These are phyloP conservation scores for Zaprionus davidi DNA, from an alignment of 1,140 invertebrate species.

Conservation along the genomic window DNA sequence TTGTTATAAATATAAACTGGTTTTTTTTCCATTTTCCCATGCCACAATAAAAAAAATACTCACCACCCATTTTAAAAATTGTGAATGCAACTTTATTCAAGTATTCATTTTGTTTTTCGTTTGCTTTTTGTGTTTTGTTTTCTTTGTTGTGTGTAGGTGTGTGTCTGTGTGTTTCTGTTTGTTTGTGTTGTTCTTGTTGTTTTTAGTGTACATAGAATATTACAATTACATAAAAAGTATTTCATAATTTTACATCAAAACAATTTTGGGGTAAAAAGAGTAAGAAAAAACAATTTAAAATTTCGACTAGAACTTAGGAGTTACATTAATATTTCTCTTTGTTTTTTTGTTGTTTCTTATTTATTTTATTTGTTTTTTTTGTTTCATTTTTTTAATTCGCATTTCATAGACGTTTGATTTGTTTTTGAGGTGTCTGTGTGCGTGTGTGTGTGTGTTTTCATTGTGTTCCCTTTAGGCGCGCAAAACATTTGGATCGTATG, in stretches of 20 bases:
- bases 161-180: conserved; percentile 39
- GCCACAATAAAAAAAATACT: not conserved
- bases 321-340: conserved; percentile 49
- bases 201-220: conserved; percentile 70
- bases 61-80: conserved; percentile 62
- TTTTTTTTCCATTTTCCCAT: not conserved
- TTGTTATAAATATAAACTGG: not conserved
- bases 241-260: conserved; percentile 73
- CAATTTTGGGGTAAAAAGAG: conserved; percentile 58
- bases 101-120: conserved; percentile 67
- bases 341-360: conserved; percentile 18
- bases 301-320: conserved; percentile 83
- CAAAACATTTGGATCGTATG: conserved; percentile 4
- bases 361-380: conserved; percentile 24
- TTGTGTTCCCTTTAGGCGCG: conserved; percentile 7
- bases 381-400: conserved; percentile 23
- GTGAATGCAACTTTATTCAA: conserved; percentile 84
- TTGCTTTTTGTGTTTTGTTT: conserved; percentile 48
- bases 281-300: conserved; percentile 73
- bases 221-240: conserved; percentile 72
- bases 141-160: conserved; percentile 31
- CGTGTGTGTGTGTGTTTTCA: not conserved
- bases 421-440: conserved; percentile 28
- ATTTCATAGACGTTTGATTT: conserved; percentile 7
- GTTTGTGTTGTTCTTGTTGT: conserved; percentile 47